Conservation (phyloP, 2,888 invertebrate genomes). For the Apamea epomidion region DNA sequence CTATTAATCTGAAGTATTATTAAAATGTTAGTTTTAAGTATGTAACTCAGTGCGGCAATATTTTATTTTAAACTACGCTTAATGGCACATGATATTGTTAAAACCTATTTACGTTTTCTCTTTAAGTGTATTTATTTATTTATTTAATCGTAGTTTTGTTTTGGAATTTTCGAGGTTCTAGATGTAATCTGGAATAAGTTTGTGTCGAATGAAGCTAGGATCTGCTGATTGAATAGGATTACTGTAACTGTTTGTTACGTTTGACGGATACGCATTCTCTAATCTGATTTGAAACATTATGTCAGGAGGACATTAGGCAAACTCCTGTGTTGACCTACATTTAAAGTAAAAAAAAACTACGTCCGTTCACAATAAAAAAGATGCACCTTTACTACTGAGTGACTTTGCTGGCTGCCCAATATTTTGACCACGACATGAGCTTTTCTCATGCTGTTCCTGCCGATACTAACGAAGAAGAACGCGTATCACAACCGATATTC, state of each 20-base stretch:
- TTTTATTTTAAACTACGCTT: neutral
- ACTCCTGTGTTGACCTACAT: neutral
- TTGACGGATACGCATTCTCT: neutral
- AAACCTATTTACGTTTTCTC: neutral
- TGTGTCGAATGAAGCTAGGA: neutral
- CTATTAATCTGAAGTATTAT: neutral
- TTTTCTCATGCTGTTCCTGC: too few species aligned
- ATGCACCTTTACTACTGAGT: neutral
- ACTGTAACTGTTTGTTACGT: neutral
- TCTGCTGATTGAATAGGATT: neutral
- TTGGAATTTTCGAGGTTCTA: too few species aligned
- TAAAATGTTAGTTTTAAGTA: neutral
- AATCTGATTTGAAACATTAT: neutral
- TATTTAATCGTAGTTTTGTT: too few species aligned
- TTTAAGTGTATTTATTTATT: neutral
- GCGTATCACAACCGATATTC: conserved; percentile 3
- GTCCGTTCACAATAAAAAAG: neutral
- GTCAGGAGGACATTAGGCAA: neutral
- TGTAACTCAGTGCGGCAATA: neutral
- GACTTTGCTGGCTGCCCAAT: neutral
- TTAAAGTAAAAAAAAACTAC: neutral
- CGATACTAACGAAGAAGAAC: neutral
- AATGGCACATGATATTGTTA: neutral
- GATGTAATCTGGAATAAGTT: neutral
- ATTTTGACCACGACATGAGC: neutral